A percentile compares a stretch with the other conserved stretches of the same genome.
Conservation (phyloP, 2,888 invertebrate species). For the Stenichneumon culpator region DNA sequence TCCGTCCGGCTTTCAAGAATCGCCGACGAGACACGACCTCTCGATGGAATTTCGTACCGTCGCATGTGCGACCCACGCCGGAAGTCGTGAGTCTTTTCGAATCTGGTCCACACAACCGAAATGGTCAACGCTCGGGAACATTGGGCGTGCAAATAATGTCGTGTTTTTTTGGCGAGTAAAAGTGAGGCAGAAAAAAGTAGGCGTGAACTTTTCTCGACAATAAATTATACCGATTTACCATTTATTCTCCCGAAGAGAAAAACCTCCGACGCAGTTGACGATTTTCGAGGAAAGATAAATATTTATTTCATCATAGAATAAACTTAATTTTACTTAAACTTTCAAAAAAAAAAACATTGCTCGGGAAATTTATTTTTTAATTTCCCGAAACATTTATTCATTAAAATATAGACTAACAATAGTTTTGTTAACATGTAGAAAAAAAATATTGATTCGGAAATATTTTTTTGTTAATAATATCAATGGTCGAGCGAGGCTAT, state of each 20-base stretch:
- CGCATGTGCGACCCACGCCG: slow-evolving; percentile 48
- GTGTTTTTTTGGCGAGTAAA: background rate
- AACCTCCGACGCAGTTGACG: background rate
- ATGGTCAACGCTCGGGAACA: background rate
- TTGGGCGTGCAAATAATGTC: slow-evolving; percentile 10
- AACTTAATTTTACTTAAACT: too few species aligned
- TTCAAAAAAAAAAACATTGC: too few species aligned
- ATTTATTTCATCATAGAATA: background rate
- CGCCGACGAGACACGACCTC: slow-evolving; percentile 48
- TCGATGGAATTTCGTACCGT: slow-evolving; percentile 44
- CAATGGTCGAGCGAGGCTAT: background rate
- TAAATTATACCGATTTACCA: background rate
- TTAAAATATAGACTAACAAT: too few species aligned
- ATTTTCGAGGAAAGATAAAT: background rate
- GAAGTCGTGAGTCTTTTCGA: slow-evolving; percentile 52
- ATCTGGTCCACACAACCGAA: slow-evolving; percentile 38
- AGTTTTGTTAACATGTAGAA: too few species aligned
- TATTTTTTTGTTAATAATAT: background rate
- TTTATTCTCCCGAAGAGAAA: background rate
- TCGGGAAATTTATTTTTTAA: too few species aligned
- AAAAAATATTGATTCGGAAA: too few species aligned
- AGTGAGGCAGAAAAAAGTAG: background rate
- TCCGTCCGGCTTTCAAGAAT: slow-evolving; percentile 41
- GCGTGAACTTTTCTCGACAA: background rate
- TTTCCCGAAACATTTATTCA: too few species aligned